Base-by-base conservation (phyloP, 2,888 invertebrate genomes). In the Leptopilina myrica region DNA sequence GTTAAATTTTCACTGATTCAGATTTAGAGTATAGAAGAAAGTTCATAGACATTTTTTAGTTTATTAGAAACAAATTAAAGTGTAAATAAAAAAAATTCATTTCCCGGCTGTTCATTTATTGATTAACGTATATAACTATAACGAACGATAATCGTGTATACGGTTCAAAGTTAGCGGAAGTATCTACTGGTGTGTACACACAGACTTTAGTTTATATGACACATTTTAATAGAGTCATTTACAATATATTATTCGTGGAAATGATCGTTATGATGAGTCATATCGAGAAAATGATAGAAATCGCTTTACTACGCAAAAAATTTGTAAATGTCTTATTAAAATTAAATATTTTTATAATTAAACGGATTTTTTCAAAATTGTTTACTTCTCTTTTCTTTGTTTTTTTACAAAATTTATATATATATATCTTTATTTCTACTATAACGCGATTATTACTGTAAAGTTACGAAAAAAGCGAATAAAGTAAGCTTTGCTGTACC, bases 181-280 rank as follows among this genome's bases (percentile, higher is more conserved):
- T 26, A 20, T 5, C 20, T 49, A 69, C 3, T 33, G 33, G 33
- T 49, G 49, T 2, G 46, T 14, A 49, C 6, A 14, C n/a, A 1
- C 7, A 26, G n/a, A 0, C 20, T 33, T 14, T 56, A 33, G 3
- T 33, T 20, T 73, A 33, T 56, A 73, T 56, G 56, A 33, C 33
- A 53, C 73, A 9, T 73, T 20, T 33, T 73, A 53, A 73, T 73
- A 33, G 33, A 56, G 12, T 8, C 56, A 73, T 73, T 9, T 33
- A 33, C 33, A 40, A n/a, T 7, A 56, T 33, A 33, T 14, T 73
- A 15, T 73, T 56, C 53, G n/a, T 26, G 33, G 73, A 73, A 73
- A 53, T 8, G 20, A 49, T 56, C 66, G 8, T 26, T 33, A 33
- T 33, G 33, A 33, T 66, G 56, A 73, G 53, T 73, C 53, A 73